Base-by-base conservation (phyloP, 2,113 vertebrate genomes). In the Alexandromys fortis region DNA sequence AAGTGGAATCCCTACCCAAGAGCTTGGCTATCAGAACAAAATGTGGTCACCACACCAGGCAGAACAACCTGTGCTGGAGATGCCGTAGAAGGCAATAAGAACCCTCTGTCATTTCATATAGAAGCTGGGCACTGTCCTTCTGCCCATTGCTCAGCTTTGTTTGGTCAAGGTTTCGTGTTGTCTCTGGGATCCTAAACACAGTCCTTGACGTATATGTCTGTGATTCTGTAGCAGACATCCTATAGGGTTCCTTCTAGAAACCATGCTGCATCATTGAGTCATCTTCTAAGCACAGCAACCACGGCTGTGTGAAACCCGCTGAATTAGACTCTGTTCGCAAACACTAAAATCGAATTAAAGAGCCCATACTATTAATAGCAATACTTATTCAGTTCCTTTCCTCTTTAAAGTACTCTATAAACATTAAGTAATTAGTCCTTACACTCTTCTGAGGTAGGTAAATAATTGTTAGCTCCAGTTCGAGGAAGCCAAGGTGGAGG, bases 341-440 rank as follows among this genome's bases (percentile, higher is more conserved):
- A 94, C 42, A 70, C 73, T 78, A 94, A 94, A 97, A 97, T 96
- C 94, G 95, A 97, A 96, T 94, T 92, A 97, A 87, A 92, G 65
- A 91, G 86, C 38, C 58, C 81, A 13, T 63, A 26, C 92, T 95
- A 96, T 96, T 97, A 93, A 96, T 92, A 96, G 89, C 21, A 76
- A 78, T 94, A 87, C 70, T 94, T 97, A 97, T 86, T 90, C 86
- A 75, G 86, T 58, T 91, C 65, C 76, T 97, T 97, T 95, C 76
- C 45, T 90, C 89, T 95, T 97, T 92, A 92, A 95, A 91, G 30
- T 30, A 91, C 91, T 95, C 95, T 96, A 67, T 91, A 97, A 97
- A 97, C 87, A 97, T 97, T 97, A 97, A 94, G 92, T 97, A 97
- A 98, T 97, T 97, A 97, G 93, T 95, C 91, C 58, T 94, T 63